Percentiles rank a stretch among this genome's conserved stretches.
Conservation (phyloP, 1,140 invertebrate genomes). For the Heliconius eleuchia region DNA sequence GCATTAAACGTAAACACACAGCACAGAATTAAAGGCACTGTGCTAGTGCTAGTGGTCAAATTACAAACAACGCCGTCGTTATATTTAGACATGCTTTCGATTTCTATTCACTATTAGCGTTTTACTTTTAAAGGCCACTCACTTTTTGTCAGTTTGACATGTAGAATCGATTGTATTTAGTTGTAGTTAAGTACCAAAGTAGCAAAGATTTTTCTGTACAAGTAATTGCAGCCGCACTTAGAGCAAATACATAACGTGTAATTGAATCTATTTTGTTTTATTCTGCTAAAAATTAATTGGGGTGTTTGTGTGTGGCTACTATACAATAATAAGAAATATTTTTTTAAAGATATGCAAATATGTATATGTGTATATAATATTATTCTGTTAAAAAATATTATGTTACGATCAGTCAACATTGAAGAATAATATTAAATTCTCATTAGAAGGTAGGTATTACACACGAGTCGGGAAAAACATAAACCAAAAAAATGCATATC, state of each 20-base stretch:
- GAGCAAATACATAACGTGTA: neutral
- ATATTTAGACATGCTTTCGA: constrained; percentile 51
- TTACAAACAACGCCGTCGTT: constrained; percentile 33
- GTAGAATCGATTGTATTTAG: neutral
- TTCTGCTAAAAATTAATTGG: neutral
- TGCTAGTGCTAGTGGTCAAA: constrained; percentile 14
- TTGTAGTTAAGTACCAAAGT: neutral
- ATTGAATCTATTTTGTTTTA: neutral
- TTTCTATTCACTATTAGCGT: constrained; percentile 38
- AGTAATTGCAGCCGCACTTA: neutral
- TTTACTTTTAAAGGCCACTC: constrained; percentile 38
- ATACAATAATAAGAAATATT: no score
- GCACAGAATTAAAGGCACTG: neutral
- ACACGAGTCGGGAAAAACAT: no score
- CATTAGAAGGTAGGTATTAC: no score
- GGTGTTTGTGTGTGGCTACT: no score
- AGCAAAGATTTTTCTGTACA: neutral
- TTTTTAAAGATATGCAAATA: no score
- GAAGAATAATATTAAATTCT: no score
- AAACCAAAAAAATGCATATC: no score
- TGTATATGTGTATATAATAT: no score
- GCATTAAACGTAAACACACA: neutral
- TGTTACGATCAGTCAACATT: no score
- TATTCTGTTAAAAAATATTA: no score
- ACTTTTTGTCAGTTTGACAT: constrained; percentile 33